A percentile compares a stretch with the other conserved stretches of the same genome.
phyloP scores from a whole-genome alignment of 1,140 invertebrate species.

The Melitaea cinxia region DNA sequence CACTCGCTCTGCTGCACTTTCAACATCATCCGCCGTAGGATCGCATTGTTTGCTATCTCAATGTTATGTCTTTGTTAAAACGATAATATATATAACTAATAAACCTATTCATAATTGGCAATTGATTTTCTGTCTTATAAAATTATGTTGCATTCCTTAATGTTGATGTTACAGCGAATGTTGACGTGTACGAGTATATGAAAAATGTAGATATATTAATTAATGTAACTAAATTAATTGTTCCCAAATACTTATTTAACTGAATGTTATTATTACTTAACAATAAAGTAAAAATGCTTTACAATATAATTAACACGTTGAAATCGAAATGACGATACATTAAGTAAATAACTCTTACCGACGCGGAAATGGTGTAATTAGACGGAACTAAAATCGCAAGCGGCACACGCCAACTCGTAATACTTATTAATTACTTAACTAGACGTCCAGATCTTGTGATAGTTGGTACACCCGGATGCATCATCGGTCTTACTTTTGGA shows the following conservation, averaged over 20 bases:
- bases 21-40: conserved; percentile 24
- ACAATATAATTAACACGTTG: no score
- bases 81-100: background rate
- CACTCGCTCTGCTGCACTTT: conserved; percentile 28
- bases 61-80: background rate
- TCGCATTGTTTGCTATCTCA: conserved; percentile 12
- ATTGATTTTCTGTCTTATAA: no score
- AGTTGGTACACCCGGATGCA: conserved; percentile 1
- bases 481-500: conserved; percentile 6
- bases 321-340: background rate
- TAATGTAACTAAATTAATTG: no score
- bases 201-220: no score
- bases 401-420: background rate
- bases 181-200: no score
- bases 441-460: background rate
- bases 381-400: background rate
- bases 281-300: no score
- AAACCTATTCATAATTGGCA: no score
- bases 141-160: no score
- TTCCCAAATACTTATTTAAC: no score
- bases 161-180: no score
- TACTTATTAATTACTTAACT: conserved; percentile 8
- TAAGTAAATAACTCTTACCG: background rate
- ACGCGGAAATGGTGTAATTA: conserved; percentile 1
- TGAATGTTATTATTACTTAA: no score